These are phyloP conservation scores for Phalacrocorax pelagicus DNA, from an alignment of 2,113 vertebrate genomes.

Conservation along the genomic window DNA sequence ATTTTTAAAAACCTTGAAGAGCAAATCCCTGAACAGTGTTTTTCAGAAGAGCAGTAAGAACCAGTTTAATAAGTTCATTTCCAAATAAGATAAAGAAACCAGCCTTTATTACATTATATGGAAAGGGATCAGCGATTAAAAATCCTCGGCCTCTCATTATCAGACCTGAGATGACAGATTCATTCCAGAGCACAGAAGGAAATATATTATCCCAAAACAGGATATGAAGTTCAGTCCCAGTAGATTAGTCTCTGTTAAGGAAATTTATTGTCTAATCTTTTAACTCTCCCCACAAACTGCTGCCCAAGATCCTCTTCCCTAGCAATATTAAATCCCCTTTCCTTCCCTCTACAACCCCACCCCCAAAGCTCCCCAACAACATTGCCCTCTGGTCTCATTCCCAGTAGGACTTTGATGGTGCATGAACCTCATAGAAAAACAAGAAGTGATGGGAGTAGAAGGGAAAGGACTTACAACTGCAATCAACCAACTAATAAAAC, in stretches of 20 bases:
- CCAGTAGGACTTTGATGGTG: neutral
- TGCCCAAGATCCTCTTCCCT: slow-evolving; percentile 52
- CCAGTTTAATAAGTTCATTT: slow-evolving; percentile 39
- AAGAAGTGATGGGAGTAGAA: neutral
- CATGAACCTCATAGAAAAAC: neutral
- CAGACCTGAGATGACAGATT: slow-evolving; percentile 80
- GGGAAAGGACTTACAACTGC: neutral
- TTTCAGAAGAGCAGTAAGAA: slow-evolving; percentile 9
- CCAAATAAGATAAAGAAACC: slow-evolving; percentile 76
- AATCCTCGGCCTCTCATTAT: slow-evolving; percentile 80
- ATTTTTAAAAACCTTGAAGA: neutral
- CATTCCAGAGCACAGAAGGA: slow-evolving; percentile 82
- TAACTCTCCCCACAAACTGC: slow-evolving; percentile 72
- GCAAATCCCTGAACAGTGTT: neutral
- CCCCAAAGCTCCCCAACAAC: neutral
- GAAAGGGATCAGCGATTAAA: slow-evolving; percentile 81
- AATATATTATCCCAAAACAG: slow-evolving; percentile 84
- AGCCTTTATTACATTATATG: slow-evolving; percentile 75
- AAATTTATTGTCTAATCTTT: slow-evolving; percentile 83
- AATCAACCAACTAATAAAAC: slow-evolving; percentile 49
- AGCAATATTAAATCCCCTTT: slow-evolving; percentile 13
- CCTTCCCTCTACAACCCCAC: neutral
- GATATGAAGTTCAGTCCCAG: slow-evolving; percentile 82
- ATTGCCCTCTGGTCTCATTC: neutral
- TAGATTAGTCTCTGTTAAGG: slow-evolving; percentile 79